These are phyloP conservation scores for Leuctra nigra DNA, from an alignment of 2,888 invertebrate species.

Conservation along the genomic window DNA sequence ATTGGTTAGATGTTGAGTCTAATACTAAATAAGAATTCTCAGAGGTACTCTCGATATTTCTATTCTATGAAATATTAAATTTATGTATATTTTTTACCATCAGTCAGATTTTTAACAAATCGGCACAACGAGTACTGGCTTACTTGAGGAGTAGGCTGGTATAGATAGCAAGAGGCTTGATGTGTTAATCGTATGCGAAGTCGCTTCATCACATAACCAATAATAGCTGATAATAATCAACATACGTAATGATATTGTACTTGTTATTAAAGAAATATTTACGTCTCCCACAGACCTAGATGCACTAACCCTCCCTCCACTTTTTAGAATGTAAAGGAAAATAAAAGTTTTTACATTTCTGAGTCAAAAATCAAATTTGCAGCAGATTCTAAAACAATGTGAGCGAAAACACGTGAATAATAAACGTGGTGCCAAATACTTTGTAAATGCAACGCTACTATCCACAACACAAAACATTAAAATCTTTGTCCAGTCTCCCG, in stretches of 20 bases:
- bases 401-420: slow-evolving; percentile 12
- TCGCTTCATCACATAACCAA: too few species aligned
- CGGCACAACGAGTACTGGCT: too few species aligned
- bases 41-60: background rate
- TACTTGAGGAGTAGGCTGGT: too few species aligned
- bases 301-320: background rate
- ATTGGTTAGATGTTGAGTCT: background rate
- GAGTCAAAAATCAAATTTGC: background rate
- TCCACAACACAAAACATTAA: background rate
- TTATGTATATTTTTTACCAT: slow-evolving; percentile 6
- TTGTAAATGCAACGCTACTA: background rate
- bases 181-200: too few species aligned
- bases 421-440: slow-evolving; percentile 20
- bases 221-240: too few species aligned
- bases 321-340: too few species aligned
- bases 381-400: slow-evolving; percentile 26
- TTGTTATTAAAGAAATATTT: too few species aligned
- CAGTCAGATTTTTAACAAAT: too few species aligned
- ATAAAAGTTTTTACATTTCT: background rate
- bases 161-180: too few species aligned
- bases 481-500: background rate
- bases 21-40: background rate
- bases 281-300: background rate
- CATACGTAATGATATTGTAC: too few species aligned
- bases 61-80: background rate